phyloP scores from a whole-genome alignment of 2,113 vertebrate genomes.

The Camelus bactrianus region DNA sequence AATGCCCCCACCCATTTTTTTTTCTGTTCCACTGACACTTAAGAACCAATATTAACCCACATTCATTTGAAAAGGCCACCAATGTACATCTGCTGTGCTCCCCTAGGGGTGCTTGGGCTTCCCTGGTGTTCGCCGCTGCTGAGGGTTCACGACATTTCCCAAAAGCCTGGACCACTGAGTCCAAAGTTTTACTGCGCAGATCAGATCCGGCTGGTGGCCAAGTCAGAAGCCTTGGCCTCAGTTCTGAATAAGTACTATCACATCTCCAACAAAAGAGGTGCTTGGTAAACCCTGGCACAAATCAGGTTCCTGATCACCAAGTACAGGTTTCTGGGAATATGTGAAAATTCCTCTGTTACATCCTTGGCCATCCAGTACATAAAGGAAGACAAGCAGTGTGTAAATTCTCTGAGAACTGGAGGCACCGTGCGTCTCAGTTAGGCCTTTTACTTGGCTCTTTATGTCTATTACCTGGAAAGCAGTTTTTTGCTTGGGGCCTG shows the following conservation, averaged over 20 bases:
- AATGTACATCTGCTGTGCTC: background rate
- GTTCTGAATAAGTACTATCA: background rate
- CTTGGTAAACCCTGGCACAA: rapidly evolving
- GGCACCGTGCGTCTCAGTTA: background rate
- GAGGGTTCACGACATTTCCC: background rate
- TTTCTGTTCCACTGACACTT: background rate
- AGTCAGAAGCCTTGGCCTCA: background rate
- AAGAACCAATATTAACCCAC: background rate
- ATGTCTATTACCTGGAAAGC: background rate
- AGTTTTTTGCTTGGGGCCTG: background rate
- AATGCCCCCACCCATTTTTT: background rate
- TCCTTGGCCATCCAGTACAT: background rate
- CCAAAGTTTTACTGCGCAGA: background rate
- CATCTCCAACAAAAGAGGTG: background rate
- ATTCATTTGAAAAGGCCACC: background rate
- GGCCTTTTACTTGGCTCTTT: background rate
- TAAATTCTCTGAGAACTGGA: background rate
- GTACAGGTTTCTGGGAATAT: background rate
- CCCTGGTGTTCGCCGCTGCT: background rate
- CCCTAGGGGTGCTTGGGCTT: background rate
- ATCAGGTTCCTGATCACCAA: background rate
- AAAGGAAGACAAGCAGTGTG: background rate
- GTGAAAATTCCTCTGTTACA: background rate
- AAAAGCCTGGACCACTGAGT: background rate
- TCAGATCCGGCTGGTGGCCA: background rate